These are phyloP conservation scores for Jordanella pulchra DNA, from an alignment of 2,797 vertebrate genomes.

Conservation along the genomic window DNA sequence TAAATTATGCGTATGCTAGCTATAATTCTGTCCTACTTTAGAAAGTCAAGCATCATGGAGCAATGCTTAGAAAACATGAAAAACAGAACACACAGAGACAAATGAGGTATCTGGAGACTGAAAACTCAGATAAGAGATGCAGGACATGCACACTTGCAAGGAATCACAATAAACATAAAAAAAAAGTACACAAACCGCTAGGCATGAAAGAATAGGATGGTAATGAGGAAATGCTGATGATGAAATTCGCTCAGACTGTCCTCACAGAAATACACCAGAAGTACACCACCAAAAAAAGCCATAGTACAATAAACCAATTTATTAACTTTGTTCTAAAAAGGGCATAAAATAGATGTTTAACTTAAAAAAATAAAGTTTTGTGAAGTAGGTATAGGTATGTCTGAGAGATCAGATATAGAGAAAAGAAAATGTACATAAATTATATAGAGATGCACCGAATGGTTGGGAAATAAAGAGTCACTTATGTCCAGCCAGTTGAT, in stretches of 20 bases:
- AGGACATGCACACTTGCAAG: slow-evolving; percentile 37
- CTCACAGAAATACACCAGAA: not conserved
- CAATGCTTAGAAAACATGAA: slow-evolving; percentile 46
- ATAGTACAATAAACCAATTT: not conserved
- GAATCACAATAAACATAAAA: slow-evolving; percentile 31
- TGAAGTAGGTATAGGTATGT: not conserved
- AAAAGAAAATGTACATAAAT: not conserved
- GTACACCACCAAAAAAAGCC: not conserved
- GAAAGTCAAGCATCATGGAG: slow-evolving; percentile 49
- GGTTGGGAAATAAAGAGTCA: not conserved
- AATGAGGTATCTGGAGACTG: slow-evolving; percentile 58
- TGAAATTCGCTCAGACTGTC: not conserved
- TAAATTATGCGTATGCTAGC: slow-evolving; percentile 3
- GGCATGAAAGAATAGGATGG: slow-evolving; percentile 14
- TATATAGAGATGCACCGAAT: slow-evolving; percentile 2
- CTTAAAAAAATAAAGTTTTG: not conserved
- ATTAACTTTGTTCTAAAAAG: not conserved
- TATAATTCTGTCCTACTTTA: slow-evolving; percentile 52
- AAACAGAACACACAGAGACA: slow-evolving; percentile 47
- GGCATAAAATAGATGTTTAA: not conserved
- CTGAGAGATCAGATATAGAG: not conserved
- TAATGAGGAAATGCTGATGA: not conserved
- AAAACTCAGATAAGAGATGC: slow-evolving; percentile 60
- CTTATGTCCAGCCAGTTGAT: slow-evolving; percentile 21
- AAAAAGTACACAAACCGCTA: slow-evolving; percentile 16